Evolutionary conservation across 2,113 vertebrate species (phyloP), one percentile per base, ranked within the genome.

Genomic region (Cebus imitator): DNA sequence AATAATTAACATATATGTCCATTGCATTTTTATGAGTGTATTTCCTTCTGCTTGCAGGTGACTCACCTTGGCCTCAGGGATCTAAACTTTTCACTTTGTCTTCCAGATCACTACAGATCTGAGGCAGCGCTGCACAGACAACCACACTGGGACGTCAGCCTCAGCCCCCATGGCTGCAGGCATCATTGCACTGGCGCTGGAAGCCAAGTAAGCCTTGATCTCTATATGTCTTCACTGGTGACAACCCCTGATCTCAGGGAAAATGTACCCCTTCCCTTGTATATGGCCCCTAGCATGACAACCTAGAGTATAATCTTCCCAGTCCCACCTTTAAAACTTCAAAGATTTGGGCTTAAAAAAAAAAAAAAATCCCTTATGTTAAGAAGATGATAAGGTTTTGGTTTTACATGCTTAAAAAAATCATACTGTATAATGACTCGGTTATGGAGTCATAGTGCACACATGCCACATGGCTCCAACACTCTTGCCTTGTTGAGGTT

Each of bases 141-240:
- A 99, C 98, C 99, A 99, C 98, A 99, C 99, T 0, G 99, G 99
- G 98, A 99, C 99, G 0, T 99, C 99, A 0, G 99, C 99, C 97
- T 99, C 99, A 1, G 99, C 99, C 95, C 99, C 99, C 91, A 99
- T 99, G 99, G 99, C 99, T 96, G 99, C 99, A 57, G 99, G 99
- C 96, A 99, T 99, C 98, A 99, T 99, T 87, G 99, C 99, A 18
- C 99, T 99, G 96, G 99, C 99, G 90, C 98, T 99, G 98, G 99
- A 99, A 98, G 99, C 99, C 98, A 99, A 99, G 99, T 99, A 99
- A 99, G 99, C 99, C 97, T 96, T 95, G 79, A 96, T 91, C 95
- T 97, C 96, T 94, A 18, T 92, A 76, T 92, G 88, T 93, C 95
- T 97, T 90, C 58, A 79, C 81, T 94, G 92, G 82, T 79, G 90